Percentiles rank a stretch among this genome's conserved stretches.
phyloP scores from a whole-genome alignment of 2,888 invertebrate genomes.

The Apocheima hispidaria region DNA sequence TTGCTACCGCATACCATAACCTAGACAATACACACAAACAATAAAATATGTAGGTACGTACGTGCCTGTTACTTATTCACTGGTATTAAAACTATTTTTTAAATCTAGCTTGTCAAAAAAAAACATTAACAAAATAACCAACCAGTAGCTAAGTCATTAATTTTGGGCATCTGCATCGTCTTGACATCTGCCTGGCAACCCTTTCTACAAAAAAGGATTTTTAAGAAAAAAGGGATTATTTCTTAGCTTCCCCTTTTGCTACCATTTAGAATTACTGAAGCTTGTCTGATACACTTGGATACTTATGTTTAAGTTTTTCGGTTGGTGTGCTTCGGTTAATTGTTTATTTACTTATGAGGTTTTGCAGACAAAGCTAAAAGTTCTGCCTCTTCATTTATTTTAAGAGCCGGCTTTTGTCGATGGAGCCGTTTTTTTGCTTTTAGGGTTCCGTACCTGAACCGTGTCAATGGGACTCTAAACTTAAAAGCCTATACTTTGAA shows the following conservation, averaged over 20 bases:
- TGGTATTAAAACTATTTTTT: slow-evolving; percentile 9
- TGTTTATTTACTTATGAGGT: slow-evolving; percentile 42
- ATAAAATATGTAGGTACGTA: not conserved
- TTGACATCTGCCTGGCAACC: slow-evolving; percentile 71
- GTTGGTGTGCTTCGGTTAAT: slow-evolving; percentile 44
- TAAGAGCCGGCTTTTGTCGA: too few relatives aligned
- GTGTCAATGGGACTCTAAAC: too few relatives aligned
- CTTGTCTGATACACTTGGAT: slow-evolving; percentile 33
- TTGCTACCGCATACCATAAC: slow-evolving; percentile 20
- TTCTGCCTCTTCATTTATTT: not conserved
- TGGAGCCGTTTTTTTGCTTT: not conserved
- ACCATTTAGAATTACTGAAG: slow-evolving; percentile 38
- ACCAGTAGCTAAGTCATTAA: slow-evolving; percentile 69
- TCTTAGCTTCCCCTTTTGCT: slow-evolving; percentile 33
- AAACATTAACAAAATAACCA: slow-evolving; percentile 30
- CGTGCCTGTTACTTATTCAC: slow-evolving; percentile 5
- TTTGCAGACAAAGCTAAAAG: not conserved
- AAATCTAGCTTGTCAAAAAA: slow-evolving; percentile 3
- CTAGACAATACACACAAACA: not conserved
- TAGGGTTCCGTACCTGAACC: too few relatives aligned
- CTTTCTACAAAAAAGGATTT: slow-evolving; percentile 53
- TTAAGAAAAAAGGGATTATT: slow-evolving; percentile 47
- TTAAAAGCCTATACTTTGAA: too few relatives aligned
- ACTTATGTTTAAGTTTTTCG: slow-evolving; percentile 35
- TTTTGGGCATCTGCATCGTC: slow-evolving; percentile 66